Conservation (phyloP, 2,888 invertebrate genomes). For the Coecobrya sp. region DNA sequence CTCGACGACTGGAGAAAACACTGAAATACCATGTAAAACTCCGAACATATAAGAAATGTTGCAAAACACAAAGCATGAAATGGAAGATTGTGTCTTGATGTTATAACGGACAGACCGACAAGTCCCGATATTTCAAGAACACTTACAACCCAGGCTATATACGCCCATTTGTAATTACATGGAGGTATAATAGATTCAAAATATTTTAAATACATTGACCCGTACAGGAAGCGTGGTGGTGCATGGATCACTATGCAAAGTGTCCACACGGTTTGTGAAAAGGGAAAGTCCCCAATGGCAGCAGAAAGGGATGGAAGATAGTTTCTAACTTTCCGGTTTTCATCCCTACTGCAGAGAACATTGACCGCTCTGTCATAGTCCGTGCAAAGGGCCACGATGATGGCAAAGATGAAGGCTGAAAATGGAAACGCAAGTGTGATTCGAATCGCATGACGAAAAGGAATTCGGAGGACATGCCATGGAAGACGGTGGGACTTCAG, state of each 20-base stretch:
- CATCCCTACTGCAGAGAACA: conserved; percentile 92
- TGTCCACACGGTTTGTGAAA: conserved; percentile 96
- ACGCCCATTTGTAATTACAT: conserved; percentile 89
- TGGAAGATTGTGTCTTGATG: conserved; percentile 95
- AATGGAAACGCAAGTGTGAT: conserved; percentile 92
- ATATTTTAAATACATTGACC: conserved; percentile 93
- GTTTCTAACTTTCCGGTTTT: conserved; percentile 90
- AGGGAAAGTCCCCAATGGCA: conserved; percentile 96
- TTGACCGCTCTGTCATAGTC: conserved; percentile 95
- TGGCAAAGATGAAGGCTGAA: conserved; percentile 93
- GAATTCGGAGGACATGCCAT: conserved; percentile 87
- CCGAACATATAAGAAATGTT: conserved; percentile 94
- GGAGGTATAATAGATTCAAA: conserved; percentile 89
- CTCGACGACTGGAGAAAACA: conserved; percentile 91
- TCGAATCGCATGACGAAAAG: conserved; percentile 91
- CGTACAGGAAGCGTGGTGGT: conserved; percentile 93
- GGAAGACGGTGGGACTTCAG: conserved; percentile 51
- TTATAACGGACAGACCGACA: conserved; percentile 96
- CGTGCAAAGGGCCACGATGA: conserved; percentile 93
- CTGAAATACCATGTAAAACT: conserved; percentile 95
- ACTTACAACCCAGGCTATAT: conserved; percentile 91
- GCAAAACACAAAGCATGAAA: conserved; percentile 96
- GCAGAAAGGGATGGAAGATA: conserved; percentile 97
- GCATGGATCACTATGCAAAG: conserved; percentile 94
- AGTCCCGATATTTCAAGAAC: conserved; percentile 95